Percentiles rank a stretch among this genome's conserved stretches.
Conservation (phyloP, 2,797 vertebrate species). For the Prionace glauca region DNA sequence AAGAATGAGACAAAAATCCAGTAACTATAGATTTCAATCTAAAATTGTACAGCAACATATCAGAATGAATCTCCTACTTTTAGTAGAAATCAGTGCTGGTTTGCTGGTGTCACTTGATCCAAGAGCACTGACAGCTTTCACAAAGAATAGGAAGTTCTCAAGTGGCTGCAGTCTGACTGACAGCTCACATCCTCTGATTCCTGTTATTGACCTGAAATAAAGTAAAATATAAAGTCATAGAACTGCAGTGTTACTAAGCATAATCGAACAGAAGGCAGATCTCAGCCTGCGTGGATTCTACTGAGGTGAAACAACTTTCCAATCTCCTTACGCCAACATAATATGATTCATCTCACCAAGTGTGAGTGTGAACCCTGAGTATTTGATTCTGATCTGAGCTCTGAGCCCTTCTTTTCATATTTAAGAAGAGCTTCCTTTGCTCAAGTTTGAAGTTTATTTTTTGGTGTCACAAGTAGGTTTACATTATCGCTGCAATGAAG, state of each 20-base stretch:
- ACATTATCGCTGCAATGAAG: too few species aligned
- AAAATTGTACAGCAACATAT: neutral
- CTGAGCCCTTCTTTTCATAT: neutral
- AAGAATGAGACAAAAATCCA: neutral
- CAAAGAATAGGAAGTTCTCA: conserved; percentile 90
- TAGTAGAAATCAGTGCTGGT: conserved; percentile 87
- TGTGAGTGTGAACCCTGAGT: neutral
- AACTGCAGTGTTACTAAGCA: neutral
- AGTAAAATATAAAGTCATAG: conserved; percentile 33
- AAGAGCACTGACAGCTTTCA: conserved; percentile 77
- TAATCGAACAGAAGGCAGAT: neutral
- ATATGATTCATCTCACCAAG: neutral
- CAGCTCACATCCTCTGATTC: conserved; percentile 72
- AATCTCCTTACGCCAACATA: neutral
- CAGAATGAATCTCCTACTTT: conserved; percentile 61
- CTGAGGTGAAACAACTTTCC: neutral
- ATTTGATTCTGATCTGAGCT: neutral
- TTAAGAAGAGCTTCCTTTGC: neutral
- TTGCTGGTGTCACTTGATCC: conserved; percentile 91
- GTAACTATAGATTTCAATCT: neutral
- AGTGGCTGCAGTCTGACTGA: conserved; percentile 79
- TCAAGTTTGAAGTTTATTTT: too few species aligned
- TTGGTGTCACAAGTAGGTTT: too few species aligned
- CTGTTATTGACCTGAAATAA: conserved; percentile 73
- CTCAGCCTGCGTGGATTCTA: neutral